phyloP scores from a whole-genome alignment of 2,797 vertebrate species.

The Nasua narica region DNA sequence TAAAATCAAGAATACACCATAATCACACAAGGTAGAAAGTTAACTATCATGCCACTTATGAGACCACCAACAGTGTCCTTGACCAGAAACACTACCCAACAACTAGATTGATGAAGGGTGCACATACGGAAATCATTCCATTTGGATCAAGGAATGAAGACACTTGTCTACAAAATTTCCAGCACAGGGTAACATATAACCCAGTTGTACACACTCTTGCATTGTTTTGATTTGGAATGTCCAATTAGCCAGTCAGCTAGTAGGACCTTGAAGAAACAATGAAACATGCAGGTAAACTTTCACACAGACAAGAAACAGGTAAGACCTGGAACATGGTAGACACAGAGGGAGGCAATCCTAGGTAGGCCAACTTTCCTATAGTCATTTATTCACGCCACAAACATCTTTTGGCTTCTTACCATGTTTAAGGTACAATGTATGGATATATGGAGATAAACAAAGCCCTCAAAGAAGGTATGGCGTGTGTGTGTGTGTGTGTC shows the following conservation, averaged over 20 bases:
- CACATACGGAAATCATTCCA: not conserved
- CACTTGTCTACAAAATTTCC: not conserved
- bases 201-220: not conserved
- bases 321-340: not conserved
- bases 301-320: not conserved
- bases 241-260: not conserved
- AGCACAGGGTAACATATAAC: not conserved
- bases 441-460: not conserved
- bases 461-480: not conserved
- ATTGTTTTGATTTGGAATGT: not conserved
- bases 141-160: not conserved
- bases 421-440: not conserved
- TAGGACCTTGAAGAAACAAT: not conserved
- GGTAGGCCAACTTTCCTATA: not conserved
- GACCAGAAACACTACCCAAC: not conserved
- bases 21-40: not conserved
- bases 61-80: not conserved
- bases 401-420: not conserved
- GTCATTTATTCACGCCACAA: not conserved
- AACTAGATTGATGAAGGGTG: not conserved
- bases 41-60: not conserved
- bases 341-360: not conserved
- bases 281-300: not conserved
- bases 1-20: not conserved
- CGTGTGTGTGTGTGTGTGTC: not conserved